Conservation (phyloP, 2,113 vertebrate genomes). For the Ginglymostoma cirratum region DNA sequence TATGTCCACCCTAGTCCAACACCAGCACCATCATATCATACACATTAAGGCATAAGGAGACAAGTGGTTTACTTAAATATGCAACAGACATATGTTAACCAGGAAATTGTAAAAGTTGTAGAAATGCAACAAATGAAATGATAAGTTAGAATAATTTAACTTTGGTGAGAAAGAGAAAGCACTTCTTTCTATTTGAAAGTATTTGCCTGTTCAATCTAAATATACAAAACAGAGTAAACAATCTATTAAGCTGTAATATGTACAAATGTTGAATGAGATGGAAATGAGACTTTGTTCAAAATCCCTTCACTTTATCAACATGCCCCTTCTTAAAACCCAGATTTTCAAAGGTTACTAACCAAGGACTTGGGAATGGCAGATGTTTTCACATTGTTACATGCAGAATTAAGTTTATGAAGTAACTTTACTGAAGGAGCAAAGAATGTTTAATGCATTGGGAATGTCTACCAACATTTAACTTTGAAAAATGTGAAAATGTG, state of each 20-base stretch:
- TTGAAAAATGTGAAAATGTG: not conserved
- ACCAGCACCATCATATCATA: too few relatives aligned
- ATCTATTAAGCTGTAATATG: not conserved
- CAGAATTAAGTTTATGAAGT: not conserved
- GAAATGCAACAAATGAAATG: too few relatives aligned
- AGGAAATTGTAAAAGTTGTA: too few relatives aligned
- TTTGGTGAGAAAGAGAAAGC: too few relatives aligned
- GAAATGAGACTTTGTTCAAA: not conserved
- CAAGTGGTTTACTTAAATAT: too few relatives aligned
- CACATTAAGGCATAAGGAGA: too few relatives aligned
- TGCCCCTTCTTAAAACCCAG: not conserved
- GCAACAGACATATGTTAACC: too few relatives aligned
- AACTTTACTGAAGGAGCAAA: not conserved
- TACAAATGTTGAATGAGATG: not conserved
- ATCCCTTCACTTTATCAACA: not conserved
- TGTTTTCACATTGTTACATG: not conserved
- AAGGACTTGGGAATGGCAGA: not conserved
- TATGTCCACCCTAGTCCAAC: too few relatives aligned
- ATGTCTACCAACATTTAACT: not conserved
- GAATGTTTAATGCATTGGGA: not conserved
- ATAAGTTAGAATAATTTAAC: too few relatives aligned
- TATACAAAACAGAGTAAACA: not conserved
- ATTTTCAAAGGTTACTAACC: too few relatives aligned
- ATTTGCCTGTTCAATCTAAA: not conserved
- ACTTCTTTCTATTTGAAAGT: too few relatives aligned